phyloP scores from a whole-genome alignment of 2,113 vertebrate species.

The Dissostichus mawsoni region DNA sequence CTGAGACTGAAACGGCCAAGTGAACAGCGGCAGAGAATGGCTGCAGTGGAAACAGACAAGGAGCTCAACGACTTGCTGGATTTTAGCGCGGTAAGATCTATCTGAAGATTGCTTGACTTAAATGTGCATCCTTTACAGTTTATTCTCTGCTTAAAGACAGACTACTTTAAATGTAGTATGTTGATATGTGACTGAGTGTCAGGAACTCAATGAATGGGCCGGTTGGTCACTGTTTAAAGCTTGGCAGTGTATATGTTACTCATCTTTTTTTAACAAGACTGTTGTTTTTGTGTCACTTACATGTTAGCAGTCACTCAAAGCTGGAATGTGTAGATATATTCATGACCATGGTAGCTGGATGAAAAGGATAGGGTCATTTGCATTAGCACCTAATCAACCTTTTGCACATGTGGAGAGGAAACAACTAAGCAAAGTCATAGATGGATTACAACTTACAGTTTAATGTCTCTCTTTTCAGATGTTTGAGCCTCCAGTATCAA shows the following conservation, averaged over 20 bases:
- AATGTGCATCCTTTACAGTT: conserved; percentile 23
- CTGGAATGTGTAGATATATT: conserved; percentile 30
- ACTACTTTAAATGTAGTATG: neutral
- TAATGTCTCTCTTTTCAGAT: conserved; percentile 86
- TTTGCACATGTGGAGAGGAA: conserved; percentile 18
- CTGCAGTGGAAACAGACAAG: conserved; percentile 95
- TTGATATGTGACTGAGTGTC: conserved; percentile 18
- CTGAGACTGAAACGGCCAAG: conserved; percentile 86
- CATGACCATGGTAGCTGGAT: conserved; percentile 8
- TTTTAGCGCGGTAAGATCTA: conserved; percentile 94
- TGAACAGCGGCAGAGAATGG: conserved; percentile 90
- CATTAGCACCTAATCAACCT: conserved; percentile 16
- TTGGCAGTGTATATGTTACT: conserved; percentile 1
- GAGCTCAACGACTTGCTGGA: conserved; percentile 98
- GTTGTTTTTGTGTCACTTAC: conserved; percentile 28
- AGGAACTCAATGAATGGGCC: conserved; percentile 7
- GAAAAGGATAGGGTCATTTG: conserved; percentile 11
- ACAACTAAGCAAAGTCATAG: neutral
- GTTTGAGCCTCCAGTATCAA: conserved; percentile 93
- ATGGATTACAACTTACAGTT: conserved; percentile 11
- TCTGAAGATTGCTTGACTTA: conserved; percentile 35
- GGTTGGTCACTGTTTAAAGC: conserved; percentile 23
- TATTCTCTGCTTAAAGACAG: conserved; percentile 4
- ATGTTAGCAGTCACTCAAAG: conserved; percentile 24
- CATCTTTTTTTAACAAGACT: neutral